Evolutionary conservation across 2,888 invertebrate species (phyloP).

Genomic region (Linnaemya tessellans): DNA sequence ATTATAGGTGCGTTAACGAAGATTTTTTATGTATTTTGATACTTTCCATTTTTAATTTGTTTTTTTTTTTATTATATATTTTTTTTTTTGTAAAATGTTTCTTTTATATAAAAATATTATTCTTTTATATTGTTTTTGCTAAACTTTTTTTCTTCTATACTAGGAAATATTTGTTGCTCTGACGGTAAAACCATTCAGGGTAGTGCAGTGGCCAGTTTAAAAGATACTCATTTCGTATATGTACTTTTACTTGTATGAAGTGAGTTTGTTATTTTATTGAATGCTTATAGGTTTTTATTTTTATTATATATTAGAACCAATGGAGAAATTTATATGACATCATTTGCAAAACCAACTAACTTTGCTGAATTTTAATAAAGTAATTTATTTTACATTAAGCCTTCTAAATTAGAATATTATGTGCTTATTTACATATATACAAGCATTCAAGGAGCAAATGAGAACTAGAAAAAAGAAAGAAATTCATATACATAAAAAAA

Average conservation of each 20-base stretch:
- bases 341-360: too few species aligned
- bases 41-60: background rate
- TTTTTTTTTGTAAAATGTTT: constrained; percentile 19
- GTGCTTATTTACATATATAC: too few species aligned
- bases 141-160: constrained; percentile 22
- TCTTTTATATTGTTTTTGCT: constrained; percentile 1
- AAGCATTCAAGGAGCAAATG: too few species aligned
- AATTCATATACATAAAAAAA: too few species aligned
- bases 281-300: background rate
- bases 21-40: constrained; percentile 24
- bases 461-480: too few species aligned
- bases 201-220: constrained; percentile 18
- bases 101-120: constrained; percentile 42
- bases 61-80: too few species aligned
- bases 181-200: background rate
- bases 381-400: too few species aligned
- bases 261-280: background rate
- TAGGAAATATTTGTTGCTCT: constrained; percentile 21
- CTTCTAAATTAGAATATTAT: too few species aligned
- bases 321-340: too few species aligned
- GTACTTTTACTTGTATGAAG: background rate
- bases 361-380: too few species aligned
- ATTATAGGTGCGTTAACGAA: constrained; percentile 61
- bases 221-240: constrained; percentile 2
- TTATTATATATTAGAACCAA: background rate